Evolutionary conservation across 37 sponge, comb jelly and placozoan species (phyloP), one percentile per base, ranked within the genome.

Genomic region (Axinella damicornis): DNA sequence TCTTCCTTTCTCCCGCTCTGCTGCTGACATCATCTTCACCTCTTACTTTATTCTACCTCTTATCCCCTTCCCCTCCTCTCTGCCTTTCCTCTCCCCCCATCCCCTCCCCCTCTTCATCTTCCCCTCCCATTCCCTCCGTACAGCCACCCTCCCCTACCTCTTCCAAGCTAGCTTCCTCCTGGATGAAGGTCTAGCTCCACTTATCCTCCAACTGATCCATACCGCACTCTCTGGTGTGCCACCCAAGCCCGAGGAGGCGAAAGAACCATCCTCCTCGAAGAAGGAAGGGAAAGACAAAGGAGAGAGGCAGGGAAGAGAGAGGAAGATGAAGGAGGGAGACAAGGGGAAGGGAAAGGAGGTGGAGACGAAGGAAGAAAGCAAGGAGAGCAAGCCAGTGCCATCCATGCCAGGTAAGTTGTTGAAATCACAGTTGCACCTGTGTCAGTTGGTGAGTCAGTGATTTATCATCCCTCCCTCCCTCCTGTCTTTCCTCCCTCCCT

Each of bases 121-220:
- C 34, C 33, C 36, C 17, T 12, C 46, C 46, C 12, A 17, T 20
- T 36, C 30, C 32, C 19, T 34, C 15, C 37, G 17, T 57, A 21
- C 68, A 91, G 92, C 34, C 18, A 86, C 83, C 37, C 81, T 95
- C 11, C 79, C 91, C 11, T 82, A 73, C 35, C 79, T 96, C 54
- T 41, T 90, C 35, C 85, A 77, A 57, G 35, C 72, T 46, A 80
- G 79, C 38, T 73, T 96, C 25, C 33, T 69, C 22, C 83, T 96
- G 58, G 81, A 91, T 34, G 91, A 90, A 25, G 98, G 93, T 24
- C 30, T 97, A n/a, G 90, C 89, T 11, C 88, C 85, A 9, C 73
- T 68, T 16, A 65, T 97, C 61, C 65, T 97, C 20, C 84, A 80
- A 63, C 77, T 97, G 57, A 32, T 97, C 16, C 57, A 76, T 33